Evolutionary conservation across 1,140 invertebrate genomes (phyloP), one percentile per base, ranked within the genome.

Genomic region (Aphelinus certus): DNA sequence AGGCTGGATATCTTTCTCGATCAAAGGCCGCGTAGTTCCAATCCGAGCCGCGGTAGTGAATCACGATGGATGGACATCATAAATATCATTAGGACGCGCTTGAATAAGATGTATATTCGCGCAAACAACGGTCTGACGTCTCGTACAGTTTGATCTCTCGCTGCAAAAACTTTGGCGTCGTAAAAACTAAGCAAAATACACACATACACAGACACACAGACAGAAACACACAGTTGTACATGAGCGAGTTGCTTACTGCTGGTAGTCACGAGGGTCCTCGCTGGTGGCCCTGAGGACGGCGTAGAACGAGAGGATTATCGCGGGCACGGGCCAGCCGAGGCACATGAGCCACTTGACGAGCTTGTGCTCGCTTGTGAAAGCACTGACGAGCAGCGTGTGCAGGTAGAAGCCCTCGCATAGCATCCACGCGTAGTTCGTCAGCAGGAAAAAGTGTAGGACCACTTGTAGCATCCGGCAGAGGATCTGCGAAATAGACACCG

Each of bases 381-480:
- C 95, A 63, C 93, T 92, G 1, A 98, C 96, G 0, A 98, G 91
- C 60, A 98, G 90, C 0, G 96, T 97, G 85, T 98, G 96, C 57
- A 98, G 89, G 86, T 98, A 98, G 63, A 98, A 91, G 0, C 97
- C 96, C 87, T 97, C 95, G 84, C 95, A 96, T 72, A 97, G 90
- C 95, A 96, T 97, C 97, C 97, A 99, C 73, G 95, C 94, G 87
- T 98, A 98, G 89, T 96, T 98, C 71, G 95, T 95, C 49, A 97
- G 89, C 63, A 98, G 89, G 78, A 96, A 96, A 85, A 96, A 98
- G 81, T 97, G 94, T 7, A 97, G 91, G 9, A 95, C 81, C 3
- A 96, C 91, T 88, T 98, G 95, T 1, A 98, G 87, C 0, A 92
- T 86, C 77, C 94, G 93, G 83, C 97, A 99, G 62, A 71, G 67